These are phyloP conservation scores for Eulemur coronatus DNA, from an alignment of 2,797 vertebrate species.

Conservation along the genomic window DNA sequence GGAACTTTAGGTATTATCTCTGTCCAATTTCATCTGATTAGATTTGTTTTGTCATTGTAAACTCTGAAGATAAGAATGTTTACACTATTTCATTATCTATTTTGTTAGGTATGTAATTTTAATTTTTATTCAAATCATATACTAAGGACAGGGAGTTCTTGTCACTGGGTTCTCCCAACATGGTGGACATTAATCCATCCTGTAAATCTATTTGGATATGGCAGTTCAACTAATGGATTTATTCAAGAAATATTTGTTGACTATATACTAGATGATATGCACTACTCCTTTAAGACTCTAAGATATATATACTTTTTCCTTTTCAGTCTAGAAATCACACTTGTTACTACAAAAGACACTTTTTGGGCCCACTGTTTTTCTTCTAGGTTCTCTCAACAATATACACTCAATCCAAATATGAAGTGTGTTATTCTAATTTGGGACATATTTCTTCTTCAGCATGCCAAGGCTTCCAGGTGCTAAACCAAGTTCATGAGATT, in stretches of 20 bases:
- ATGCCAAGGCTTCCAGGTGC: neutral
- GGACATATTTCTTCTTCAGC: neutral
- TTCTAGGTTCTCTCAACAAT: neutral
- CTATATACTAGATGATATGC: neutral
- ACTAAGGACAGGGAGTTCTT: neutral
- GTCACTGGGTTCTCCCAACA: neutral
- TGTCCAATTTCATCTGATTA: neutral
- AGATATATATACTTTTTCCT: neutral
- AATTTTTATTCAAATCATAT: neutral
- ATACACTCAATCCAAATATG: neutral
- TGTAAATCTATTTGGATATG: neutral
- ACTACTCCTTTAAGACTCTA: neutral
- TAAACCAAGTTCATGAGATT: neutral
- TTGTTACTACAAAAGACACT: neutral
- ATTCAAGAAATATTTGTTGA: slow-evolving; percentile 16
- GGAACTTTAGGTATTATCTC: neutral
- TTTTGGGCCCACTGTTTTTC: neutral
- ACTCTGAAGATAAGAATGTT: neutral
- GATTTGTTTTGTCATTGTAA: neutral
- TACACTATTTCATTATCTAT: neutral
- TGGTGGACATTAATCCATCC: neutral
- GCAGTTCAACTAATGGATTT: neutral
- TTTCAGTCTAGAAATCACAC: neutral
- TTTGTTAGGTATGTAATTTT: neutral
- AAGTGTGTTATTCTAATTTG: slow-evolving; percentile 3